phyloP scores from a whole-genome alignment of 2,113 vertebrate species.

The Proteles cristata region DNA sequence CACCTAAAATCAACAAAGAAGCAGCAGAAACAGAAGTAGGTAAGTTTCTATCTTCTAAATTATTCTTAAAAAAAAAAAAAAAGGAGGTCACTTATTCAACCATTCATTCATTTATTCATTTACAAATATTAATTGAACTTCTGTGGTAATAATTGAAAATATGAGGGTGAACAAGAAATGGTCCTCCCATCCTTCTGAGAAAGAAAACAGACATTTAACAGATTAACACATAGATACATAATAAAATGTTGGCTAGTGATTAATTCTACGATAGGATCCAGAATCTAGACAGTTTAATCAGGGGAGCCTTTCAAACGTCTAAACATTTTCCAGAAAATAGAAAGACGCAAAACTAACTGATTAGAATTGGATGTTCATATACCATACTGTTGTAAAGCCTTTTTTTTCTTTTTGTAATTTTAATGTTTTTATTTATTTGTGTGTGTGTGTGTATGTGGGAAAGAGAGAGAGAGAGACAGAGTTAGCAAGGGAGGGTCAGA shows the following conservation, averaged over 20 bases:
- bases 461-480: no score
- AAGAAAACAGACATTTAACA: background rate
- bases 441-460: no score
- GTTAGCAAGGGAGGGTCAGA: no score
- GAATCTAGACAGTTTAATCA: background rate
- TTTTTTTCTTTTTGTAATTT: no score
- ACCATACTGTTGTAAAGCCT: background rate
- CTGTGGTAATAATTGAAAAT: background rate
- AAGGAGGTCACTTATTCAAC: background rate
- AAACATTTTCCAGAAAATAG: background rate
- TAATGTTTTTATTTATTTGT: no score
- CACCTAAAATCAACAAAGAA: background rate
- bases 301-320: background rate
- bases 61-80: background rate
- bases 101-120: background rate
- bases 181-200: background rate
- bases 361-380: background rate
- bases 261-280: background rate
- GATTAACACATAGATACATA: background rate
- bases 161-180: background rate
- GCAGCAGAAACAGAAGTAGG: background rate
- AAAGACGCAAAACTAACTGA: background rate
- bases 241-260: background rate
- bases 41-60: background rate
- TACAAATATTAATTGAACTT: slow-evolving; percentile 12